Evolutionary conservation across 2,888 invertebrate genomes (phyloP), one percentile per base, ranked within the genome.

Genomic region (Leptopilina drosophilae): DNA sequence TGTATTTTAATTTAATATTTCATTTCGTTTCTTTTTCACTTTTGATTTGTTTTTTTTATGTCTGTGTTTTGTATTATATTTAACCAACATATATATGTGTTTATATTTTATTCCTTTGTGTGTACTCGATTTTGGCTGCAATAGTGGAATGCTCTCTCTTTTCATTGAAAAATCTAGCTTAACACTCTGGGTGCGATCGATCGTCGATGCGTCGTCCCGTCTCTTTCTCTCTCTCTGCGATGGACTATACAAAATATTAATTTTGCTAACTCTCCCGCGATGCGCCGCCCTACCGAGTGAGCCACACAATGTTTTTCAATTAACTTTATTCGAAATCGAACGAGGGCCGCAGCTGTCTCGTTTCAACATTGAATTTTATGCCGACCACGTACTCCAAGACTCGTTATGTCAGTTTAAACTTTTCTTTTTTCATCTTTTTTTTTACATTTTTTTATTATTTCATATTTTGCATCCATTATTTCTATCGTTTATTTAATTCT

Each of bases 321-420:
- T 89, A 90, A 89, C 88, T 90, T 89, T 88, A 88, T 88, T 89
- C 87, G 88, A 89, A 89, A 89, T 89, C 86, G 89, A 87, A 86
- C 85, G 86, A 85, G 85, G 80, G 69, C 67, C 59, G 65, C 62
- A 75, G 78, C 75, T 82, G 75, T 77, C 76, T 78, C 15, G 78
- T 76, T 49, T 75, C 81, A 81, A 80, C 77, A 78, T 83, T 80
- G 79, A 82, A 82, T 82, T 81, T 83, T 77, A 82, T 81, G 79
- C 80, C 82, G 64, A 49, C 78, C 77, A 79, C 62, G 76, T 69
- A 69, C 69, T 69, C 69, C 33, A 56, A 53, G 69, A 69, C 67
- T 69, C 69, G 69, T 69, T 69, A 56, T 53, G 69, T 53, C 69
- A 69, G 49, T 69, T 56, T 20, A 65, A 69, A 69, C 49, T 69